These are phyloP conservation scores for Brenthis daphne DNA, from an alignment of 2,888 invertebrate genomes.

Conservation along the genomic window DNA sequence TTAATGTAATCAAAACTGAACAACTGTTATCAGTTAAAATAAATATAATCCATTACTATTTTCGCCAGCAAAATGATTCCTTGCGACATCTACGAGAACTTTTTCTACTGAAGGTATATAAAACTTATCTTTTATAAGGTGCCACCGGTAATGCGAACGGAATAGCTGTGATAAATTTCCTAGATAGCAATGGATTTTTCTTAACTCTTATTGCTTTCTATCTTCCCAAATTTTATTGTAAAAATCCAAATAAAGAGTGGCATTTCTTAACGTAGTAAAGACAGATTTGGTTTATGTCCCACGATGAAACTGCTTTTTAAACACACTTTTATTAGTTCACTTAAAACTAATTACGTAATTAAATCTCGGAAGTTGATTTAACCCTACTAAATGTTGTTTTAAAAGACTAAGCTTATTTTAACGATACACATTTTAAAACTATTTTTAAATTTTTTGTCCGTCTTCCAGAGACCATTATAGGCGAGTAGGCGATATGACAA, in stretches of 20 bases:
- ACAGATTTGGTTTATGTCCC: background rate
- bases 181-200: constrained; percentile 19
- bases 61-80: constrained; percentile 20
- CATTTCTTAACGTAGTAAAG: background rate
- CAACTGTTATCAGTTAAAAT: background rate
- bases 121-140: constrained; percentile 25
- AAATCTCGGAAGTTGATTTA: no score
- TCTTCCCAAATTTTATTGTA: constrained; percentile 11
- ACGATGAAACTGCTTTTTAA: background rate
- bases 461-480: no score
- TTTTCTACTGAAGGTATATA: constrained; percentile 22
- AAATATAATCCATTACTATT: background rate
- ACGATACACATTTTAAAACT: no score
- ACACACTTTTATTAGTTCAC: no score
- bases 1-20: background rate
- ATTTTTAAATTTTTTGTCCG: no score
- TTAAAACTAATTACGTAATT: no score
- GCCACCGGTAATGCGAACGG: constrained; percentile 15
- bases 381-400: no score
- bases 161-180: constrained; percentile 26
- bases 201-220: constrained; percentile 17
- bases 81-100: constrained; percentile 13
- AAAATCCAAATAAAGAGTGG: background rate
- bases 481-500: no score
- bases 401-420: no score